Conservation (phyloP, 1,140 invertebrate species). For the Drosophila kohkoa region DNA sequence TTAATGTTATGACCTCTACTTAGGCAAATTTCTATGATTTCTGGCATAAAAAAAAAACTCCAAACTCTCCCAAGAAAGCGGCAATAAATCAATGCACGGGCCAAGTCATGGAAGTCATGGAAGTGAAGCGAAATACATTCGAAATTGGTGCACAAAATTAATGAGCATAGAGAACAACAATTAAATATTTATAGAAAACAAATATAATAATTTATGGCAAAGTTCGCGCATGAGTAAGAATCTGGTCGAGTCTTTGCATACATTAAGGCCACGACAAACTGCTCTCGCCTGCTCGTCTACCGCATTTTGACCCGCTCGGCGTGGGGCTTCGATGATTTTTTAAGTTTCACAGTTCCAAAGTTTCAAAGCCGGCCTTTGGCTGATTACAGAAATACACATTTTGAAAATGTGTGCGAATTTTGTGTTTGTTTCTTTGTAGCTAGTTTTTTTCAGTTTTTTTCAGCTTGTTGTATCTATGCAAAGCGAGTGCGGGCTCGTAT, state of each 20-base stretch:
- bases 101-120: slow-evolving; percentile 27
- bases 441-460: slow-evolving; percentile 2
- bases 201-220: slow-evolving; percentile 63
- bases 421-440: slow-evolving; percentile 16
- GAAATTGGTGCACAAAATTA: slow-evolving; percentile 34
- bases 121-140: slow-evolving; percentile 36
- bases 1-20: slow-evolving; percentile 2
- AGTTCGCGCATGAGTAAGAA: slow-evolving; percentile 37
- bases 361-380: slow-evolving; percentile 17
- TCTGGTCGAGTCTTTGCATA: slow-evolving; percentile 51
- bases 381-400: slow-evolving; percentile 72
- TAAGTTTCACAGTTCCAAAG: slow-evolving; percentile 2
- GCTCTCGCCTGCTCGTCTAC: slow-evolving; percentile 7
- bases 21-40: not conserved
- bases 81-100: slow-evolving; percentile 54
- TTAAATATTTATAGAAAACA: slow-evolving; percentile 37
- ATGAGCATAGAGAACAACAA: slow-evolving; percentile 53
- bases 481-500: slow-evolving; percentile 57
- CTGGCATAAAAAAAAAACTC: no score
- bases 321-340: slow-evolving; percentile 27
- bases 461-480: slow-evolving; percentile 55
- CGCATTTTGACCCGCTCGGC: slow-evolving; percentile 9
- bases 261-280: slow-evolving; percentile 43
- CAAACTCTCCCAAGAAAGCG: slow-evolving; percentile 5
- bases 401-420: slow-evolving; percentile 64